Conservation (phyloP, 2,888 invertebrate genomes). For the Synanthedon vespiformis region DNA sequence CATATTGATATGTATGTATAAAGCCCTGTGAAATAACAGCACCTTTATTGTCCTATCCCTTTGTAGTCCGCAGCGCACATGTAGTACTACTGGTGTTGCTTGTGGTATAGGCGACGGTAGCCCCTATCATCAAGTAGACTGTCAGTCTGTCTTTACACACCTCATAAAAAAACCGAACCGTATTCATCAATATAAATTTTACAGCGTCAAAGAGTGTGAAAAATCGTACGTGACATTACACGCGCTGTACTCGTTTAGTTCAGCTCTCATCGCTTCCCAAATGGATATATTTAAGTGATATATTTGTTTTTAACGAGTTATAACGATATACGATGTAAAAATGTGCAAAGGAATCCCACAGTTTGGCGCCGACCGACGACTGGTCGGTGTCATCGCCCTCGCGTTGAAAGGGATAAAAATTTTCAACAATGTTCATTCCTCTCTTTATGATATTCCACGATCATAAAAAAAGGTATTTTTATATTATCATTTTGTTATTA, state of each 20-base stretch:
- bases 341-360: conserved; percentile 6
- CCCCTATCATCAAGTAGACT: too few relatives aligned
- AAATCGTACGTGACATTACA: neutral
- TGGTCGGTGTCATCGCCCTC: conserved; percentile 4
- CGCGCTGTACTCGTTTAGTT: conserved; percentile 4
- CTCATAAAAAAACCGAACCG: neutral
- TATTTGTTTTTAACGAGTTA: conserved; percentile 10
- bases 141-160: too few relatives aligned
- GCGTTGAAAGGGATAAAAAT: neutral
- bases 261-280: conserved; percentile 4
- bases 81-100: too few relatives aligned
- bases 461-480: too few relatives aligned
- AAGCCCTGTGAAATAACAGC: too few relatives aligned
- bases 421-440: neutral
- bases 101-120: too few relatives aligned
- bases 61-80: too few relatives aligned
- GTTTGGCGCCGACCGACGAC: conserved; percentile 6
- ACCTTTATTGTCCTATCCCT: too few relatives aligned
- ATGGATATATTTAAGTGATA: conserved; percentile 7
- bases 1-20: too few relatives aligned
- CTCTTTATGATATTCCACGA: neutral
- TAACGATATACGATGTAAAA: conserved; percentile 5
- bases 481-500: conserved; percentile 1
- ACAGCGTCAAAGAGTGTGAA: neutral
- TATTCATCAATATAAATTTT: neutral